Conservation (phyloP, 1,140 invertebrate species). For the Latrodectus geometricus region DNA sequence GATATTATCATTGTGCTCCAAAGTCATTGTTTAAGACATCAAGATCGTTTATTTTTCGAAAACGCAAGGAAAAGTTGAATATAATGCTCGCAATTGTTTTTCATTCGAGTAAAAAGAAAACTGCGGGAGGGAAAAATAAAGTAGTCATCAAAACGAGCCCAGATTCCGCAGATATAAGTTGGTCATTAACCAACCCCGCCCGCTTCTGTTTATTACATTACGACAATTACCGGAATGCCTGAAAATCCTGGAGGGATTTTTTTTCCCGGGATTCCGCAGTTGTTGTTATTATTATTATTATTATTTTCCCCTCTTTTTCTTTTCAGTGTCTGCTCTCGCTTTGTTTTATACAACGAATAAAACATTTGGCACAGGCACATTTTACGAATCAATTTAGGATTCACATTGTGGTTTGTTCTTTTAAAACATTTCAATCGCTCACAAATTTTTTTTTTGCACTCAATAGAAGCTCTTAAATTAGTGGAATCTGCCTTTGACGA, state of each 20-base stretch:
- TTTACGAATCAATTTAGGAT: slow-evolving; percentile 58
- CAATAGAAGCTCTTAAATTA: slow-evolving; percentile 15
- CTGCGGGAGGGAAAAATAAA: slow-evolving; percentile 31
- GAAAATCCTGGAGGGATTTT: slow-evolving; percentile 43
- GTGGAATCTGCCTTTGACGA: slow-evolving; percentile 55
- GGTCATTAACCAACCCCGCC: slow-evolving; percentile 57
- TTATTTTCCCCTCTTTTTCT: slow-evolving; percentile 39
- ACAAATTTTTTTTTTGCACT: slow-evolving; percentile 26
- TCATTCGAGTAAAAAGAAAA: slow-evolving; percentile 50
- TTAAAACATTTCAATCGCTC: slow-evolving; percentile 39
- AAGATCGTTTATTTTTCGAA: slow-evolving; percentile 60
- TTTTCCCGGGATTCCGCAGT: slow-evolving; percentile 44
- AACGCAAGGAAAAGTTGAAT: slow-evolving; percentile 59
- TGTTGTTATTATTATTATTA: slow-evolving; percentile 57
- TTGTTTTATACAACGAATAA: slow-evolving; percentile 59
- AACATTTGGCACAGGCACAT: slow-evolving; percentile 59
- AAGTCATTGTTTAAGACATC: slow-evolving; percentile 61
- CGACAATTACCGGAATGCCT: slow-evolving; percentile 59
- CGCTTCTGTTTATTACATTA: slow-evolving; percentile 60
- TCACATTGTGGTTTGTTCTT: slow-evolving; percentile 60
- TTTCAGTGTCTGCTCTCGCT: slow-evolving; percentile 16
- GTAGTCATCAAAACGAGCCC: slow-evolving; percentile 52
- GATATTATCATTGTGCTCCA: slow-evolving; percentile 52
- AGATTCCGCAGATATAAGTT: slow-evolving; percentile 61
- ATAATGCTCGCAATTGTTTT: slow-evolving; percentile 61